Evolutionary conservation across 2,113 vertebrate genomes (phyloP).

Genomic region (Eupsittula cactorum): DNA sequence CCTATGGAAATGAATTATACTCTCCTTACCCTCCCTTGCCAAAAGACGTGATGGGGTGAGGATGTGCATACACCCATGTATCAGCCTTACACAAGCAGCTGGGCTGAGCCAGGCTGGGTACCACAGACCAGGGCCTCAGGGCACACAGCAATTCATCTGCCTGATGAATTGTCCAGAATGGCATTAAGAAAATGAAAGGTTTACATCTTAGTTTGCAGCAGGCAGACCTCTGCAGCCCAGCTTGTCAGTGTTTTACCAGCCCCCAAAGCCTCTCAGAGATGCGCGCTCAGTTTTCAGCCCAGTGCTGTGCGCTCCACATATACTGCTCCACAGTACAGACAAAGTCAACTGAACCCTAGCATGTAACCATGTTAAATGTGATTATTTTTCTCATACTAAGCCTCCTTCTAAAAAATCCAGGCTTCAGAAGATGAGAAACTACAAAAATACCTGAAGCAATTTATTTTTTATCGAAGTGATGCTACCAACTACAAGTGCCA

Average conservation of each 20-base stretch:
- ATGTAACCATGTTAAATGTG: slow-evolving; percentile 2
- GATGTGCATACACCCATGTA: too few relatives aligned
- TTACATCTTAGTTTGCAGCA: neutral
- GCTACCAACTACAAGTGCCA: slow-evolving; percentile 22
- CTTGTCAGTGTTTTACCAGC: neutral
- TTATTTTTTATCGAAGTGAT: slow-evolving; percentile 34
- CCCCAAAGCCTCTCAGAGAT: neutral
- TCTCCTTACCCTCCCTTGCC: accelerated
- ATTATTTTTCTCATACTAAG: slow-evolving; percentile 7
- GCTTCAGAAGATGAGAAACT: slow-evolving; percentile 21
- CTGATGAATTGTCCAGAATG: neutral
- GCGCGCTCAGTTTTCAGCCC: neutral
- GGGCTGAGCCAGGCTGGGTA: neutral
- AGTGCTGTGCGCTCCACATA: accelerated
- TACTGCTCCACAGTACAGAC: neutral
- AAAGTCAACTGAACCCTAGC: neutral
- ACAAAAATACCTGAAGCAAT: slow-evolving; percentile 49
- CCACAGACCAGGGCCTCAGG: neutral
- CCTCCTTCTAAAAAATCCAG: neutral
- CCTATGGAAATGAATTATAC: neutral
- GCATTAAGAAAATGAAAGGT: neutral
- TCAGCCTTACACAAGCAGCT: neutral
- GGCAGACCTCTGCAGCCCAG: neutral
- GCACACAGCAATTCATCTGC: accelerated
- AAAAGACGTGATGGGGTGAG: neutral